Evolutionary conservation across 2,797 vertebrate species (phyloP), one percentile per base, ranked within the genome.

Genomic region (Margarornis squamiger): DNA sequence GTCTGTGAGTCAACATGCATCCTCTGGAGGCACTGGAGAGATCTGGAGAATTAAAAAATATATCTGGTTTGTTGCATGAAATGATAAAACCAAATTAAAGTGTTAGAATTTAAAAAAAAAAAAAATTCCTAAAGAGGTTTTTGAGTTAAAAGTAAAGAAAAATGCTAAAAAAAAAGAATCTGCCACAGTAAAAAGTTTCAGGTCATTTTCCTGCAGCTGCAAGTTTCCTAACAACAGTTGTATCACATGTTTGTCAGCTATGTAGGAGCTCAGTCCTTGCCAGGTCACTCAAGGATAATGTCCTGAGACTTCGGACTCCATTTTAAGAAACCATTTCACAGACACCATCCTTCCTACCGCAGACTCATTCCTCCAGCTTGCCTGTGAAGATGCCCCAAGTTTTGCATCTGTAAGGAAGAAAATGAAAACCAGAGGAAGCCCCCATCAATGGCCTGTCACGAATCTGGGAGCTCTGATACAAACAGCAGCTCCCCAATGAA

Each of bases 231-330:
- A 73, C 85, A 86, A 74, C 79, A 86, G 66, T 93, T 68, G n/a
- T 3, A 10, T 77, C 92, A 88, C 38, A 4, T 96, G 75, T 57
- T 79, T 8, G 1, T 92, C 65, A 82, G 59, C 52, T 93, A 86
- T 88, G 92, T 24, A 93, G 48, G 57, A 87, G 55, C 72, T 59
- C 55, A 81, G 73, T n/a, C 49, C 72, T 84, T 90, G 86, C 70
- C 79, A 92, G 96, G 97, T 95, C 95, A 95, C 73, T 57, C 89
- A 94, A 96, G 96, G 96, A 96, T 94, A 97, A 95, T 0, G 22
- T 86, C 80, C 93, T 51, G 70, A 94, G 49, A 72, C 80, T 87
- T 70, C 79, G 61, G 63, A 65, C 59, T 92, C 84, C 1, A 4
- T 92, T 95, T 94, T 80, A 92, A 94, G 89, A 91, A 96, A 86